A percentile compares a stretch with the other conserved stretches of the same genome.
Conservation (phyloP, 1,140 invertebrate species). For the Tetramorium parvispinum region DNA sequence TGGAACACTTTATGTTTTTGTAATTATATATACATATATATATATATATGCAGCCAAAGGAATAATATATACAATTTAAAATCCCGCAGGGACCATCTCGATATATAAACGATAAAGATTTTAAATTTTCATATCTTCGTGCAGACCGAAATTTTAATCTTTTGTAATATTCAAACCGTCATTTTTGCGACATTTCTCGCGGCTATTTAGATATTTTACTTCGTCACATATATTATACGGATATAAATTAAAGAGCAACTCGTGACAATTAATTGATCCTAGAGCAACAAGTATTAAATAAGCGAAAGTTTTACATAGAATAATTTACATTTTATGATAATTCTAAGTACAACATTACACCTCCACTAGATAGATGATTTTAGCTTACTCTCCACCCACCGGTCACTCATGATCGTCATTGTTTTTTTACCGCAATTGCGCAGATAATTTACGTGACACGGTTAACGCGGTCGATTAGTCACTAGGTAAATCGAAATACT, state of each 20-base stretch:
- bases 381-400: slow-evolving; percentile 29
- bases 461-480: slow-evolving; percentile 66
- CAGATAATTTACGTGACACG: slow-evolving; percentile 41
- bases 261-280: slow-evolving; percentile 13
- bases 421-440: slow-evolving; percentile 48
- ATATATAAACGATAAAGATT: slow-evolving; percentile 65
- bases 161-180: slow-evolving; percentile 50
- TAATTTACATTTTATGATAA: slow-evolving; percentile 31
- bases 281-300: background rate
- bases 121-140: slow-evolving; percentile 64
- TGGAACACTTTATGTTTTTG: slow-evolving; percentile 63
- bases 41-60: slow-evolving; percentile 42
- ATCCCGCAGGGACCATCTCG: slow-evolving; percentile 80
- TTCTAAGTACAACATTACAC: slow-evolving; percentile 53
- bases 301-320: slow-evolving; percentile 15
- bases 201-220: slow-evolving; percentile 33
- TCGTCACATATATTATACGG: background rate
- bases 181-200: slow-evolving; percentile 17
- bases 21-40: slow-evolving; percentile 54
- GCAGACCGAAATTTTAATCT: slow-evolving; percentile 47
- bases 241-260: slow-evolving; percentile 10
- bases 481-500: slow-evolving; percentile 79
- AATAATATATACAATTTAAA: slow-evolving; percentile 58
- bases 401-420: slow-evolving; percentile 42
- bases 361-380: slow-evolving; percentile 29